These are phyloP conservation scores for Crambe crambe DNA, from an alignment of 37 sponge, comb jelly and placozoan genomes.

Conservation along the genomic window DNA sequence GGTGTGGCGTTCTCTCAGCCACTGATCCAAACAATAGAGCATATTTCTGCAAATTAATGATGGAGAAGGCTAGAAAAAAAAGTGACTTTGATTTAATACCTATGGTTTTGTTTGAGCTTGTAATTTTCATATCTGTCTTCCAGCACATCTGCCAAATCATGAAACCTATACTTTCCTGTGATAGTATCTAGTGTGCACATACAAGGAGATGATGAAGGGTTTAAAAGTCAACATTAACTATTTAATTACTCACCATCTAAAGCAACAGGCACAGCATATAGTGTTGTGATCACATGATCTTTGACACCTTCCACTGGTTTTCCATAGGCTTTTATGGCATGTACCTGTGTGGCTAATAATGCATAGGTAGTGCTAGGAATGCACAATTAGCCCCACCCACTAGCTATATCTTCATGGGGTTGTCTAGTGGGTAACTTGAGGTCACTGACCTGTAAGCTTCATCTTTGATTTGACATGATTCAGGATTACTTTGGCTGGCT, in stretches of 20 bases:
- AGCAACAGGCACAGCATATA: slow-evolving; percentile 51
- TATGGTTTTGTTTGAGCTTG: slow-evolving; percentile 29
- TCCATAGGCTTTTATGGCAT: slow-evolving; percentile 37
- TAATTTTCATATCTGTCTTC: slow-evolving; percentile 40
- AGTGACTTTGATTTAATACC: not conserved
- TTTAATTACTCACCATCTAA: slow-evolving; percentile 26
- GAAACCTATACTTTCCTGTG: slow-evolving; percentile 24
- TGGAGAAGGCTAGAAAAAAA: too few relatives aligned
- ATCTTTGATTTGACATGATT: slow-evolving; percentile 23
- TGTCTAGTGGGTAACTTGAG: too few relatives aligned
- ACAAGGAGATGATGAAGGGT: too few relatives aligned
- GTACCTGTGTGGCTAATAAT: not conserved
- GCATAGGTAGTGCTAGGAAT: not conserved
- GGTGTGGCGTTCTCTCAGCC: slow-evolving; percentile 72
- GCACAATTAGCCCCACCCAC: too few relatives aligned
- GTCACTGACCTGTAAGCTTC: slow-evolving; percentile 48
- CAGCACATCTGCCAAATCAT: slow-evolving; percentile 44
- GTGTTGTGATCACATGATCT: slow-evolving; percentile 38
- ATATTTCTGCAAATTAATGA: slow-evolving; percentile 64
- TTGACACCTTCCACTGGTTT: slow-evolving; percentile 22
- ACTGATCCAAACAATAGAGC: slow-evolving; percentile 54
- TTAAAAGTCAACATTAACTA: not conserved
- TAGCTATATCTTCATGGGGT: too few relatives aligned
- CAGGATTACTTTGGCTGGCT: slow-evolving; percentile 47
- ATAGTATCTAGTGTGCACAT: slow-evolving; percentile 21